Evolutionary conservation across 2,113 vertebrate genomes (phyloP).

Genomic region (Bufo gargarizans): DNA sequence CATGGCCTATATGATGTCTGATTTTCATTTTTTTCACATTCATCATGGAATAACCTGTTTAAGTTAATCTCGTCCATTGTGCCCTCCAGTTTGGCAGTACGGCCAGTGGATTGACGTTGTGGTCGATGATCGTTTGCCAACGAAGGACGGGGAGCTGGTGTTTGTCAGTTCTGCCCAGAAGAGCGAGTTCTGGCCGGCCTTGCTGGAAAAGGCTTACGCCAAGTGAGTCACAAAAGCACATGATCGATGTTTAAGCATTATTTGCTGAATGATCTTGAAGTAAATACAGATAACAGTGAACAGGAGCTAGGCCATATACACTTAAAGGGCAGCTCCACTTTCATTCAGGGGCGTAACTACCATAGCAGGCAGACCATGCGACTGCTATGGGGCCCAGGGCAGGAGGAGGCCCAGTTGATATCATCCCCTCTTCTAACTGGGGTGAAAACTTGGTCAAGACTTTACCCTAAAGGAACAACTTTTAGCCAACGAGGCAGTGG

Average conservation of each 20-base stretch:
- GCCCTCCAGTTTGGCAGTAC: conserved; percentile 73
- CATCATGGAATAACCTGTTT: too few species aligned
- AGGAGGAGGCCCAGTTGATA: too few species aligned
- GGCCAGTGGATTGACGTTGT: conserved; percentile 75
- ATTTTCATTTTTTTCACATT: too few species aligned
- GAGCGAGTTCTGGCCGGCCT: conserved; percentile 72
- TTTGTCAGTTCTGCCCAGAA: conserved; percentile 68
- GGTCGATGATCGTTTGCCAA: conserved; percentile 72
- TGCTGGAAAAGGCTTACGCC: conserved; percentile 75
- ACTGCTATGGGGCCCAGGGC: too few species aligned
- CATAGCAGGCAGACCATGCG: too few species aligned
- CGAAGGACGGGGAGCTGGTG: conserved; percentile 67
- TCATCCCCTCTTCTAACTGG: too few species aligned
- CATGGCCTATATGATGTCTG: too few species aligned
- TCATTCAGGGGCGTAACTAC: neutral
- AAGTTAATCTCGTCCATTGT: neutral
- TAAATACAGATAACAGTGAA: neutral
- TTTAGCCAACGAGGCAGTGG: too few species aligned
- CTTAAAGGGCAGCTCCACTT: neutral
- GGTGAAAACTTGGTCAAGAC: too few species aligned
- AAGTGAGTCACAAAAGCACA: conserved; percentile 65
- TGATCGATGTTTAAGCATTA: neutral
- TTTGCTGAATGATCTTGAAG: neutral
- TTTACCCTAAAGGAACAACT: too few species aligned
- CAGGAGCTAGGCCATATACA: neutral